Base-by-base conservation (phyloP, 2,113 vertebrate species). In the Chionodraco myersi region DNA sequence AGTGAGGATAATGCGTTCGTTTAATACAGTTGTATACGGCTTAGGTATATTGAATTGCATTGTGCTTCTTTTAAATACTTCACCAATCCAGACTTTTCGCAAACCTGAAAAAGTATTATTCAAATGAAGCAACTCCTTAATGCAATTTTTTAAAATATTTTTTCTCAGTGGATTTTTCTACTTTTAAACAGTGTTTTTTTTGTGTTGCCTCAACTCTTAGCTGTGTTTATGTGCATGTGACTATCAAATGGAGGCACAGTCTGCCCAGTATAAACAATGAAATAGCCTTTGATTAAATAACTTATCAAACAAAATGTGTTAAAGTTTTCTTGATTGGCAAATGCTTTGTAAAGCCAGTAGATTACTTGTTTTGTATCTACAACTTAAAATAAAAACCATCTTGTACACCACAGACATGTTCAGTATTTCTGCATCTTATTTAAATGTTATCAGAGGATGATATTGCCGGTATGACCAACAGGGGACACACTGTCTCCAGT, bases 401-500 rank as follows among this genome's bases (percentile, higher is more conserved):
- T n/a, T 16, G 15, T 45, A 26, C 21, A 44, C 13, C 48, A 52
- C 51, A 56, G 5, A 21, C 11, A 15, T 21, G 8, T 8, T 12
- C 6, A 72, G 3, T 45, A 8, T 6, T 16, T 45, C 5, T 60
- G 15, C 41, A 30, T 61, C 47, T 67, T 2, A 58, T 59, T 47
- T 26, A 45, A 66, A 76, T 2, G 2, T 3, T 60, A 57, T 63
- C 16, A 45, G 18, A 5, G 21, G 23, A 11, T 80, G 62, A 48
- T 49, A 10, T 68, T 77, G 7, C 79, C n/a, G 2, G 1, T 18
- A 6, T 79, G 48, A 58, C 56, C 85, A 82, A 60, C 57, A 75
- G 85, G 77, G 72, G 83, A 36, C 86, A 30, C 73, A 72, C 60
- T 66, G 63, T 48, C 45, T 60, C 60, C 21, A 59, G 15, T 44